These are phyloP conservation scores for Coremacera marginata DNA, from an alignment of 2,888 invertebrate genomes.

Conservation along the genomic window DNA sequence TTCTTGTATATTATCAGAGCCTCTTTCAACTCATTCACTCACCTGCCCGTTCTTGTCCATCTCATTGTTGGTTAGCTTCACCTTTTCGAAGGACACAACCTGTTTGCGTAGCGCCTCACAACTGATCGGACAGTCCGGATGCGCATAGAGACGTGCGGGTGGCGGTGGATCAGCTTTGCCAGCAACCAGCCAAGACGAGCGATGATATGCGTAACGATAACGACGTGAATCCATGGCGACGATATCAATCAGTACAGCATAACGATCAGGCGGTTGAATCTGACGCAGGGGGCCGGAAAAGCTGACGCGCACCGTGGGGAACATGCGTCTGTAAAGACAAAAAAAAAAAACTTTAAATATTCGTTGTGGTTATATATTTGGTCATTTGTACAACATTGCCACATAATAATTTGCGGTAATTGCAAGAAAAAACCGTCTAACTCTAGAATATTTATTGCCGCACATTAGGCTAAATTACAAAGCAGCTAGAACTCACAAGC, in stretches of 20 bases:
- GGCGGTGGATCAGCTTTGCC: slow-evolving; percentile 98
- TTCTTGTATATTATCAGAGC: background rate
- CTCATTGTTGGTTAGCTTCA: slow-evolving; percentile 98
- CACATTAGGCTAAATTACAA: background rate
- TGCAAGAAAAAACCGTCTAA: slow-evolving; percentile 12
- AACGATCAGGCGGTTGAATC: slow-evolving; percentile 84
- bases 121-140: slow-evolving; percentile 96
- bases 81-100: slow-evolving; percentile 98
- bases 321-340: slow-evolving; percentile 87
- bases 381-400: too few relatives aligned
- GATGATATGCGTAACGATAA: slow-evolving; percentile 97
- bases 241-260: slow-evolving; percentile 95
- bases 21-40: slow-evolving; percentile 65
- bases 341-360: background rate
- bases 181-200: slow-evolving; percentile 97
- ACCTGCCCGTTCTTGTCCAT: slow-evolving; percentile 97
- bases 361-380: background rate
- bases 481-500: background rate
- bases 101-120: slow-evolving; percentile 96
- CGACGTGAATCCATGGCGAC: slow-evolving; percentile 97
- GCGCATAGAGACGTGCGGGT: slow-evolving; percentile 92
- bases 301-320: slow-evolving; percentile 95
- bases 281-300: slow-evolving; percentile 78
- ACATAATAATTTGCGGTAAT: background rate
- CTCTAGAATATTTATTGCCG: background rate